A percentile compares a stretch with the other conserved stretches of the same genome.
Conservation (phyloP, 2,797 vertebrate species). For the Pangasius sanitwongsei region DNA sequence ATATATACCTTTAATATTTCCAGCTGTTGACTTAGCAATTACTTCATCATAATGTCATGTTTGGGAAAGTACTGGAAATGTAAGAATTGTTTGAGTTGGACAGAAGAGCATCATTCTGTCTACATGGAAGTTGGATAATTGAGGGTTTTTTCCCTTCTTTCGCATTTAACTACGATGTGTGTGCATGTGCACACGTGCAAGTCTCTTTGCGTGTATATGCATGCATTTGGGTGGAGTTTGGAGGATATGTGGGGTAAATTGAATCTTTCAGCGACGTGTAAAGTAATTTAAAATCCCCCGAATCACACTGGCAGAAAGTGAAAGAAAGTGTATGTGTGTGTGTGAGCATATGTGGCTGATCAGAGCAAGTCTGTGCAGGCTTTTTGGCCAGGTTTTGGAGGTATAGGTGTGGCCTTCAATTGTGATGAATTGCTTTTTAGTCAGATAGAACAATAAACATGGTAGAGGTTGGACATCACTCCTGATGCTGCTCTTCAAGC, state of each 20-base stretch:
- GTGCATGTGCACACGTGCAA: neutral
- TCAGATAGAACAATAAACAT: slow-evolving; percentile 69
- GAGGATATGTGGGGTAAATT: slow-evolving; percentile 20
- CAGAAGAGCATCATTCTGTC: neutral
- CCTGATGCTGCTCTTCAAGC: slow-evolving; percentile 26
- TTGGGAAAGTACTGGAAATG: slow-evolving; percentile 27
- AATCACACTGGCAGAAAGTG: slow-evolving; percentile 27
- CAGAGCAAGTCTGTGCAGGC: slow-evolving; percentile 40
- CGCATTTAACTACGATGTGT: neutral
- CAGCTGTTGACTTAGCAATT: slow-evolving; percentile 34
- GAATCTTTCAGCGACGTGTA: slow-evolving; percentile 22
- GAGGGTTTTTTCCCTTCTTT: neutral
- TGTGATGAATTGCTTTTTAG: slow-evolving; percentile 59
- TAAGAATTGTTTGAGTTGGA: slow-evolving; percentile 39
- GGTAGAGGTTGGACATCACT: slow-evolving; percentile 53
- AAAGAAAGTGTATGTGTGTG: slow-evolving; percentile 37
- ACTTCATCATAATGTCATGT: slow-evolving; percentile 36
- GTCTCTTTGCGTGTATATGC: slow-evolving; percentile 13
- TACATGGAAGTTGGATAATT: slow-evolving; percentile 8
- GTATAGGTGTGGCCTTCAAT: slow-evolving; percentile 36
- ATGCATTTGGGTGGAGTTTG: neutral
- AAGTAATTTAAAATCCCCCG: slow-evolving; percentile 29
- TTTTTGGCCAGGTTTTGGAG: slow-evolving; percentile 6
- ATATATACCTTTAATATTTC: slow-evolving; percentile 26
- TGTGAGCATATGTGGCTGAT: slow-evolving; percentile 19